Conservation (phyloP, 2,797 vertebrate genomes). For the Acipenser oxyrinchus region DNA sequence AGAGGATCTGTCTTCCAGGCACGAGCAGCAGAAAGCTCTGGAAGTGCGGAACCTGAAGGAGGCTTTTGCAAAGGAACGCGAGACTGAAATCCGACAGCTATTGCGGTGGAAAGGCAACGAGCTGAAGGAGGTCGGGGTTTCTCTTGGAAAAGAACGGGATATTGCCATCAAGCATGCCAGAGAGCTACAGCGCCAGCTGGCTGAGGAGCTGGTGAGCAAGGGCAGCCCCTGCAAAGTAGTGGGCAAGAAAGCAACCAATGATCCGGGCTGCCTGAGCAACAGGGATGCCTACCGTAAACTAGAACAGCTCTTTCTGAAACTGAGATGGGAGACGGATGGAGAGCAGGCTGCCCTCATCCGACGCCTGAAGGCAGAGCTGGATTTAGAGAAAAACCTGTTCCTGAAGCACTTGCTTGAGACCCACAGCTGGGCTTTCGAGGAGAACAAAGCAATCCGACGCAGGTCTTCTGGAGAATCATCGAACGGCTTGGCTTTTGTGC, state of each 20-base stretch:
- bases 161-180: slow-evolving; percentile 33
- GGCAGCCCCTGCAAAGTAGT: slow-evolving; percentile 18
- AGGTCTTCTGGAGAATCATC: slow-evolving; percentile 22
- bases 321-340: slow-evolving; percentile 59
- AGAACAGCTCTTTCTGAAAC: slow-evolving; percentile 58
- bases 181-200: slow-evolving; percentile 45
- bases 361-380: slow-evolving; percentile 54
- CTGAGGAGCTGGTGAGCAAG: slow-evolving; percentile 42
- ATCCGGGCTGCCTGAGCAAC: slow-evolving; percentile 24
- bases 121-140: slow-evolving; percentile 30
- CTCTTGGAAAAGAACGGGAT: slow-evolving; percentile 37
- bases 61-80: slow-evolving; percentile 35
- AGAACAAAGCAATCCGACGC: slow-evolving; percentile 14
- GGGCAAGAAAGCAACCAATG: slow-evolving; percentile 12
- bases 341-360: slow-evolving; percentile 56
- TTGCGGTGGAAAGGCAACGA: slow-evolving; percentile 48
- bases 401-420: slow-evolving; percentile 66
- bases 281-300: slow-evolving; percentile 49
- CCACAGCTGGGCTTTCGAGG: slow-evolving; percentile 39
- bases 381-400: slow-evolving; percentile 65
- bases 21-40: slow-evolving; percentile 47
- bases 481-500: slow-evolving; percentile 6
- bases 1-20: slow-evolving; percentile 51
- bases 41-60: slow-evolving; percentile 48
- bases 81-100: slow-evolving; percentile 48